These are phyloP conservation scores for Vanessa cardui DNA, from an alignment of 2,888 invertebrate genomes.

Conservation along the genomic window DNA sequence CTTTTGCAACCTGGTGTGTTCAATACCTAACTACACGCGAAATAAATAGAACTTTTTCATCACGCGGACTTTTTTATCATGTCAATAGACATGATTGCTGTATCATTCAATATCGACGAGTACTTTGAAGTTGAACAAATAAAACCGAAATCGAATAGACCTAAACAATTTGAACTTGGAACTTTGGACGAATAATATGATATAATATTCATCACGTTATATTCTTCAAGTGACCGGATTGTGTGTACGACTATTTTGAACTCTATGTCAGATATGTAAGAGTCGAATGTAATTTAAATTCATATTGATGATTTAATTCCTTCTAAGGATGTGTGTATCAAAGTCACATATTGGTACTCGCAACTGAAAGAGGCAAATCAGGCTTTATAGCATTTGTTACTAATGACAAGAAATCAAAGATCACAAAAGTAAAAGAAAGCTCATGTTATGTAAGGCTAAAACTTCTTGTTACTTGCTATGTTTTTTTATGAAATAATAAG, in stretches of 20 bases:
- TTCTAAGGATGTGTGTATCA: too few species aligned
- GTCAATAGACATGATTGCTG: constrained; percentile 10
- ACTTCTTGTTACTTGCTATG: too few species aligned
- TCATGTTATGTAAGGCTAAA: too few species aligned
- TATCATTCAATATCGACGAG: constrained; percentile 4
- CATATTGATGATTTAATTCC: too few species aligned
- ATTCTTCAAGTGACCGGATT: not conserved
- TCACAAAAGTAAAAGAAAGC: too few species aligned
- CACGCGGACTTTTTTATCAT: constrained; percentile 5
- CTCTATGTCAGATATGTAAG: not conserved
- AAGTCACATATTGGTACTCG: too few species aligned
- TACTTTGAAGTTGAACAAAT: constrained; percentile 15
- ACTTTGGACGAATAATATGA: constrained; percentile 6
- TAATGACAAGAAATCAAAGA: too few species aligned
- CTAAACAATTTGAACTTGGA: constrained; percentile 16
- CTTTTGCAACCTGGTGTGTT: not conserved
- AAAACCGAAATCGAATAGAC: constrained; percentile 19
- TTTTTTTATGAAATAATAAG: too few species aligned
- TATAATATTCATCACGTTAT: not conserved
- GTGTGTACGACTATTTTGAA: not conserved
- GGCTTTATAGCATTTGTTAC: too few species aligned
- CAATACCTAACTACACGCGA: not conserved
- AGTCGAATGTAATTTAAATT: too few species aligned
- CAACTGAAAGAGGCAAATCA: too few species aligned
- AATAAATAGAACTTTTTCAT: constrained; percentile 6